Evolutionary conservation across 2,113 vertebrate species (phyloP).

Genomic region (Willisornis vidua): DNA sequence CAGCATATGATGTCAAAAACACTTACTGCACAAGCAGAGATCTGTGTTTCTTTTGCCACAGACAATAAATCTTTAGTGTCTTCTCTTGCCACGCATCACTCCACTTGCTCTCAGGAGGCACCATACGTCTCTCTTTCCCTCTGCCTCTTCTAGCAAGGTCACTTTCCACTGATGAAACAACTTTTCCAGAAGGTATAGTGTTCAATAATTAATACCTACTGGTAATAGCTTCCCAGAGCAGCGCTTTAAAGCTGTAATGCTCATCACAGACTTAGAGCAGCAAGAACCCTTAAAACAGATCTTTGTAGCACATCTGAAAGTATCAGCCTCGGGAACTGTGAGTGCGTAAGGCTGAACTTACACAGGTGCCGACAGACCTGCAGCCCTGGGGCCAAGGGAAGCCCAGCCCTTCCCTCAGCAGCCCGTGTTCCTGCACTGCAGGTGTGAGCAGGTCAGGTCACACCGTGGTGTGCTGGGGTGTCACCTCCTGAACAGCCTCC

Average conservation of each 20-base stretch:
- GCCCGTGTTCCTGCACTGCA: neutral
- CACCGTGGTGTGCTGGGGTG: accelerated
- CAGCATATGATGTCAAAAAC: slow-evolving; percentile 74
- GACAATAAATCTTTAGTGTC: slow-evolving; percentile 85
- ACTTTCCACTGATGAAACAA: slow-evolving; percentile 70
- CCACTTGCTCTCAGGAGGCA: slow-evolving; percentile 77
- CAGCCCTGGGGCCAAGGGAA: neutral
- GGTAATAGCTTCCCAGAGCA: slow-evolving; percentile 28
- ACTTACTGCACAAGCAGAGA: slow-evolving; percentile 74
- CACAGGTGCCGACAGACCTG: no score
- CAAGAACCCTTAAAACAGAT: neutral
- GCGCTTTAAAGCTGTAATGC: slow-evolving; percentile 1
- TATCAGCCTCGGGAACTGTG: neutral
- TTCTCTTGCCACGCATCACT: slow-evolving; percentile 77
- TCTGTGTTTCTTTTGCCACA: slow-evolving; percentile 84
- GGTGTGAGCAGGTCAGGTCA: neutral
- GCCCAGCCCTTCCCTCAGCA: neutral
- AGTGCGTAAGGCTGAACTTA: accelerated
- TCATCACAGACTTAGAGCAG: neutral
- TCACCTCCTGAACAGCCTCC: neutral
- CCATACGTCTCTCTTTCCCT: slow-evolving; percentile 54
- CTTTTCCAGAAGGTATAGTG: slow-evolving; percentile 39
- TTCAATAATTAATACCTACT: slow-evolving; percentile 59
- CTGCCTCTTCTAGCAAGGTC: slow-evolving; percentile 77
- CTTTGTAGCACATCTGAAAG: neutral